These are phyloP conservation scores for Oriolus oriolus DNA, from an alignment of 2,113 vertebrate genomes.

Conservation along the genomic window DNA sequence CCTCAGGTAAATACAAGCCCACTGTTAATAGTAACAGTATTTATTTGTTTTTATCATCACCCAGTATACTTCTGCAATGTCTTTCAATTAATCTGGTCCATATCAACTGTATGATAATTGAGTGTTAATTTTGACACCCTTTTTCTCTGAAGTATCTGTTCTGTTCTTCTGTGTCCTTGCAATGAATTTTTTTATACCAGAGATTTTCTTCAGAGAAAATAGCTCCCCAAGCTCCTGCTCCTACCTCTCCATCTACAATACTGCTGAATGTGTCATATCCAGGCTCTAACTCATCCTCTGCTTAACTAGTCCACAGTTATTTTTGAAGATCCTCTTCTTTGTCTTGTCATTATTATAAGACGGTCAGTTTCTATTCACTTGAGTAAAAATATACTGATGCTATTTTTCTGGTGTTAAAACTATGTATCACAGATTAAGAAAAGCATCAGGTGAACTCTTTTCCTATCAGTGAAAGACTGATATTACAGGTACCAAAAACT, in stretches of 20 bases:
- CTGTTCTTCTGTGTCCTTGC: background rate
- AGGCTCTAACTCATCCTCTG: background rate
- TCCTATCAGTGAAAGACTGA: background rate
- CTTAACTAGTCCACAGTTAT: background rate
- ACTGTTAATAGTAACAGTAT: background rate
- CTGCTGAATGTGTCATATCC: background rate
- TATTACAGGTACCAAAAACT: background rate
- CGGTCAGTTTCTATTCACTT: background rate
- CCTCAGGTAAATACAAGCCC: background rate
- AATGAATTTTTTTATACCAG: background rate
- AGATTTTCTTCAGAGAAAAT: background rate
- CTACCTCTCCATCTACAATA: background rate
- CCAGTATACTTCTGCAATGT: background rate
- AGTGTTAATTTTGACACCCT: constrained; percentile 2
- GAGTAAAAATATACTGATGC: background rate
- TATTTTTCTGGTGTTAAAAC: background rate
- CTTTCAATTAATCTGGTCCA: background rate
- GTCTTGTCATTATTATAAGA: background rate
- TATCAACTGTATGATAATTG: background rate
- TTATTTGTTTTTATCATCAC: background rate
- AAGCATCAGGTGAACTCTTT: background rate
- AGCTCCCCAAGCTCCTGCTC: background rate
- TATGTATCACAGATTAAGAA: background rate
- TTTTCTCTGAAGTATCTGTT: constrained; percentile 9
- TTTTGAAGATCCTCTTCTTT: background rate